Percentiles rank a stretch among this genome's conserved stretches.
Evolutionary conservation across 2,797 vertebrate genomes (phyloP).

Genomic region (Notolabrus celidotus): DNA sequence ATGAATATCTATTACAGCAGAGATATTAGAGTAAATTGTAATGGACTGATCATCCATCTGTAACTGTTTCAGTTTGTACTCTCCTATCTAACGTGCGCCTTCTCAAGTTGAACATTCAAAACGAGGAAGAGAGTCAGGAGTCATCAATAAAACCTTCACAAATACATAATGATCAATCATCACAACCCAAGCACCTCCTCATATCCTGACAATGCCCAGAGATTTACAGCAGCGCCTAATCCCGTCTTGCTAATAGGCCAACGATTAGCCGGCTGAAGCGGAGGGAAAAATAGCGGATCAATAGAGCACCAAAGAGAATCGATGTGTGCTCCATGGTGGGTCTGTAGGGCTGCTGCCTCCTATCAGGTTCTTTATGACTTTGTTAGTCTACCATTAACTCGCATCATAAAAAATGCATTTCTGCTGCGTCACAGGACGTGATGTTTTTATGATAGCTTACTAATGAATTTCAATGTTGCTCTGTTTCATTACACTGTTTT

Average conservation of each 20-base stretch:
- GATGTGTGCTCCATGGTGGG: constrained; percentile 60
- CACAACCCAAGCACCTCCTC: constrained; percentile 40
- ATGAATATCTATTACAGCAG: no score
- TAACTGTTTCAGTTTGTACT: no score
- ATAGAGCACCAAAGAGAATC: constrained; percentile 76
- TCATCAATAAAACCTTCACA: constrained; percentile 24
- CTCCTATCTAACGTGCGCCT: not conserved
- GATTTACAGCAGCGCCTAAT: constrained; percentile 50
- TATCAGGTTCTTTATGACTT: constrained; percentile 39
- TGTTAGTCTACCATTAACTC: constrained; percentile 64
- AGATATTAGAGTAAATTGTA: not conserved
- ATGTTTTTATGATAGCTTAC: constrained; percentile 77
- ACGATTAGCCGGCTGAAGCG: constrained; percentile 72
- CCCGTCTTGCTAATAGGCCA: constrained; percentile 69
- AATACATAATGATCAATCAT: constrained; percentile 44
- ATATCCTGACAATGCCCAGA: constrained; percentile 33
- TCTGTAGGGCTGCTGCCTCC: constrained; percentile 18
- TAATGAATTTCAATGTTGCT: constrained; percentile 87
- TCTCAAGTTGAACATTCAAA: not conserved
- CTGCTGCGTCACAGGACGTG: constrained; percentile 67
- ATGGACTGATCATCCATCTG: no score
- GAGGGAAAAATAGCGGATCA: constrained; percentile 79
- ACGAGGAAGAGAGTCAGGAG: constrained; percentile 13
- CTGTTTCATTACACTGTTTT: constrained; percentile 86
- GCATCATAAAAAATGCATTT: constrained; percentile 65